Percentiles rank a stretch among this genome's conserved stretches.
phyloP scores from a whole-genome alignment of 2,888 invertebrate genomes.

The Clistopyga incitator region DNA sequence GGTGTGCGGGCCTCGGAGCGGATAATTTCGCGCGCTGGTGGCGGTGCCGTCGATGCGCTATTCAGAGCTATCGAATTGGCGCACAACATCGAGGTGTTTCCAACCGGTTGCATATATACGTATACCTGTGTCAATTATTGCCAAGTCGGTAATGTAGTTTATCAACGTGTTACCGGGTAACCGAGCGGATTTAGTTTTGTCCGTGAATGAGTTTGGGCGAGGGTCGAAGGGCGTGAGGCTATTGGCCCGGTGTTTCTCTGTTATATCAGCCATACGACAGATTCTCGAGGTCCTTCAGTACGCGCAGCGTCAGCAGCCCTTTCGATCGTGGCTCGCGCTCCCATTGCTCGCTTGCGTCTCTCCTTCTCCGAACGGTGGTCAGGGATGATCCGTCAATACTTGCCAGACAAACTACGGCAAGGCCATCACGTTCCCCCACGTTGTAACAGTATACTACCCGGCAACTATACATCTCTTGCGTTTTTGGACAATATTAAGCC shows the following conservation, averaged over 20 bases:
- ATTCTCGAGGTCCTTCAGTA: conserved; percentile 63
- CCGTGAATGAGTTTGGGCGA: conserved; percentile 14
- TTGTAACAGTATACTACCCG: conserved; percentile 22
- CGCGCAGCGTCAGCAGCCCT: conserved; percentile 60
- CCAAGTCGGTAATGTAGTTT: conserved; percentile 70
- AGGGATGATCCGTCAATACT: conserved; percentile 69
- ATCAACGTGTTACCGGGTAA: conserved; percentile 64
- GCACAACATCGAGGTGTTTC: conserved; percentile 55
- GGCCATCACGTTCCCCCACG: conserved; percentile 40
- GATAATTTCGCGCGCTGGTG: conserved; percentile 52
- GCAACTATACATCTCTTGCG: conserved; percentile 61
- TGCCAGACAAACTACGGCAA: conserved; percentile 52
- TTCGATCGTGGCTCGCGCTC: conserved; percentile 37
- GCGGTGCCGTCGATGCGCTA: conserved; percentile 48
- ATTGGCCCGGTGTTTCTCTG: conserved; percentile 51
- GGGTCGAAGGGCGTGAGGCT: conserved; percentile 10
- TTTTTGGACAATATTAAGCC: conserved; percentile 83
- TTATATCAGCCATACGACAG: conserved; percentile 64
- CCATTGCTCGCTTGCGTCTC: conserved; percentile 46
- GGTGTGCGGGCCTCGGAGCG: conserved; percentile 45
- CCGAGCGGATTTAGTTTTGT: conserved; percentile 58
- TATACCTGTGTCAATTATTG: conserved; percentile 74
- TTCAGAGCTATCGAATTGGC: conserved; percentile 49
- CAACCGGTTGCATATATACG: conserved; percentile 60
- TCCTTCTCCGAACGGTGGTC: conserved; percentile 54